Percentiles rank a stretch among this genome's conserved stretches.
These are phyloP conservation scores for Macquaria australasica DNA, from an alignment of 2,113 vertebrate species.

Conservation along the genomic window DNA sequence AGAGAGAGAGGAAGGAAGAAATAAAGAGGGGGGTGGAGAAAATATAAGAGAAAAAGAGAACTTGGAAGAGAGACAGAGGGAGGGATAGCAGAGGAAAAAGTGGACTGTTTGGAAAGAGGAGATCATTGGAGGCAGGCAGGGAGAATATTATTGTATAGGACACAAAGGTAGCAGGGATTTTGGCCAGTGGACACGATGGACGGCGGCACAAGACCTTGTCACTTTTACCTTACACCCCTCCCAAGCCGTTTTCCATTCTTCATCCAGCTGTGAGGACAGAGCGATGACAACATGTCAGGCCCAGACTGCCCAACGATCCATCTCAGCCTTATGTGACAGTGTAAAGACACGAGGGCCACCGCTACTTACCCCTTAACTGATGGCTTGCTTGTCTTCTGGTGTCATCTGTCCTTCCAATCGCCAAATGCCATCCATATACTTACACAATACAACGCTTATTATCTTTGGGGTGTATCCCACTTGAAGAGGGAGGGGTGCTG, in stretches of 20 bases:
- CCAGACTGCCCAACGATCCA: slow-evolving; percentile 28
- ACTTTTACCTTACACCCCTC: neutral
- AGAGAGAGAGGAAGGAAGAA: slow-evolving; percentile 22
- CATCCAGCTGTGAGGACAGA: slow-evolving; percentile 45
- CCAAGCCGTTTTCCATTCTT: slow-evolving; percentile 36
- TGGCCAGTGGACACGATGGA: slow-evolving; percentile 35
- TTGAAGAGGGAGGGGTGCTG: slow-evolving; percentile 38
- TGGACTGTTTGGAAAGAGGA: slow-evolving; percentile 12
- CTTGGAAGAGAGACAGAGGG: slow-evolving; percentile 46
- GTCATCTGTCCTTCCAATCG: slow-evolving; percentile 18
- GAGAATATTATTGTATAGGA: slow-evolving; percentile 20
- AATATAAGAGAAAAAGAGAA: slow-evolving; percentile 37
- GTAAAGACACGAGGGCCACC: neutral
- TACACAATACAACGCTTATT: slow-evolving; percentile 38
- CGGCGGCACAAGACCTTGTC: slow-evolving; percentile 29
- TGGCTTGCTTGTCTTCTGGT: slow-evolving; percentile 14
- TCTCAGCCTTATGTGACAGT: slow-evolving; percentile 51
- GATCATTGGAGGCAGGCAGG: slow-evolving; percentile 13
- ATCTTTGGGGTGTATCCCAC: slow-evolving; percentile 45
- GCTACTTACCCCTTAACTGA: slow-evolving; percentile 15
- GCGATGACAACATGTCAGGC: slow-evolving; percentile 36
- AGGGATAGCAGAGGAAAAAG: neutral
- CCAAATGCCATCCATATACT: slow-evolving; percentile 16
- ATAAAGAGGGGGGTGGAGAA: slow-evolving; percentile 25
- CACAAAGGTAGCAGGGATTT: slow-evolving; percentile 32